phyloP scores from a whole-genome alignment of 2,888 invertebrate species.

The Geophilus truncorum region DNA sequence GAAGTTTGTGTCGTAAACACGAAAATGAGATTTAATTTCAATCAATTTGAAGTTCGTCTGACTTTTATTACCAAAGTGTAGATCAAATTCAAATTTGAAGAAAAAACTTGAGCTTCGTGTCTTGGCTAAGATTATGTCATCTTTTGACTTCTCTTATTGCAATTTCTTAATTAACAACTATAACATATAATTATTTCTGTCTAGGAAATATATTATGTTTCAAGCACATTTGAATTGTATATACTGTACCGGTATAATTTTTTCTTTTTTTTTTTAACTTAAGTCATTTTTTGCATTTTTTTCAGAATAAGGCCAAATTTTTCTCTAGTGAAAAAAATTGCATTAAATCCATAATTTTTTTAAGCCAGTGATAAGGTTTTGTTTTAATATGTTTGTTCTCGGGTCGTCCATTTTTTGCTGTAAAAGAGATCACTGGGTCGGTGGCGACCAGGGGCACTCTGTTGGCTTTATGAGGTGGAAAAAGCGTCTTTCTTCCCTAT shows the following conservation, averaged over 20 bases:
- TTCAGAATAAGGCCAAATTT: not conserved
- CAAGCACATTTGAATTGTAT: not conserved
- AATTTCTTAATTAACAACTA: not conserved
- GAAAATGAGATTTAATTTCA: not conserved
- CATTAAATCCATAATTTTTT: not conserved
- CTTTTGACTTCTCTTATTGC: too few relatives aligned
- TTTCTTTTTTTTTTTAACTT: not conserved
- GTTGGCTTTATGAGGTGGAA: constrained; percentile 11
- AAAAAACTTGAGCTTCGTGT: too few relatives aligned
- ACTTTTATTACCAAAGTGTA: not conserved
- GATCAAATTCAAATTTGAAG: not conserved
- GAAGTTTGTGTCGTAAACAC: not conserved
- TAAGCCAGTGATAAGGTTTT: not conserved
- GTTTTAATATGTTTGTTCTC: constrained; percentile 14
- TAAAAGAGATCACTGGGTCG: constrained; percentile 11
- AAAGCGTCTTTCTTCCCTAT: not conserved
- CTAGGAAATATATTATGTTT: not conserved
- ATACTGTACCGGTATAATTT: not conserved
- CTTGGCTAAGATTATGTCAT: too few relatives aligned
- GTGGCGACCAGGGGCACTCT: not conserved
- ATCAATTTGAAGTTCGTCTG: not conserved
- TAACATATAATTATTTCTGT: not conserved
- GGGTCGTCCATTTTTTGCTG: constrained; percentile 9
- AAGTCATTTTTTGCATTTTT: not conserved
- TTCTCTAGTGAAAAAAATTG: constrained; percentile 8